Base-by-base conservation (phyloP, 2,113 vertebrate genomes). In the Triplophysa siluroides region DNA sequence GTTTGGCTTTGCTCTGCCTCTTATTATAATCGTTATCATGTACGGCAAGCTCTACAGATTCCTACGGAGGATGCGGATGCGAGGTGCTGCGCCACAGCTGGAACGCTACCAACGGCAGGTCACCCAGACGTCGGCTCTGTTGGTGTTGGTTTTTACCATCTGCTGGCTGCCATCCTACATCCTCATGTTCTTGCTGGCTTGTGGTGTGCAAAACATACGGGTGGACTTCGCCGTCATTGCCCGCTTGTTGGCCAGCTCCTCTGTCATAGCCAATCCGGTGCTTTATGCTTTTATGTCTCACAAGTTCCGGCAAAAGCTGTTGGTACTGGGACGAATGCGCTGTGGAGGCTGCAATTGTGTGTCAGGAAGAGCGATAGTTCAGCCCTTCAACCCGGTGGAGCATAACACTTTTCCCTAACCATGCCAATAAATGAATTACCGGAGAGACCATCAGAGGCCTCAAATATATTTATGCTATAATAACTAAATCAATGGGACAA, bases 131-230 rank as follows among this genome's bases (percentile, higher is more conserved):
- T 92, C 91, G 4, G 90, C 91, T 29, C 84, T 93, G 50, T 85
- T 94, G 61, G 93, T 94, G 8, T 54, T 92, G 23, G 82, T 92
- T 45, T 94, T 94, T 79, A 92, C 92, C 9, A 62, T 92, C 26
- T 91, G 93, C 81, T 93, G 93, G 93, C 86, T 93, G 78, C 93
- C 92, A 33, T 91, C 93, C 69, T 93, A 94, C 11, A 76, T 73
- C 3, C 87, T 93, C 63, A 93, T 94, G 91, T 93, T 93, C 87
- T 86, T 87, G 75, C 86, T 90, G 54, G 81, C 91, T 10, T 26
- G 4, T 5, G 41, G 47, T 70, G 76, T 43, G 8, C 56, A 60
- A 0, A 78, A 73, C n/a, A 81, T 82, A 65, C 85, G 82, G 0
- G 68, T 26, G 21, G 19, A 77, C 2, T 21, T 88, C n/a, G 83